phyloP scores from a whole-genome alignment of 2,888 invertebrate species.

The Stenotaenia linearis region DNA sequence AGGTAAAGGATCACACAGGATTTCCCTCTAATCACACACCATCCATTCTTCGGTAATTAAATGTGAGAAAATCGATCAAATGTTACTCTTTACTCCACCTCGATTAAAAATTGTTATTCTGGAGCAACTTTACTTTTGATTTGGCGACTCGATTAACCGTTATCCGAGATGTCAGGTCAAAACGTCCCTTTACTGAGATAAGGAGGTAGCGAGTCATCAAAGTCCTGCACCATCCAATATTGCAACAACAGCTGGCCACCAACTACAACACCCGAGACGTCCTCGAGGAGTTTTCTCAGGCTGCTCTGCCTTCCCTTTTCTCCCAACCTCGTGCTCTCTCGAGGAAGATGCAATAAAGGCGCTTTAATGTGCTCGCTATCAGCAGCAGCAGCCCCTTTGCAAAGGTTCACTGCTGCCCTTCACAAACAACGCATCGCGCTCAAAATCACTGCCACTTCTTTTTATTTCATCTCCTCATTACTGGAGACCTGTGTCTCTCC shows the following conservation, averaged over 20 bases:
- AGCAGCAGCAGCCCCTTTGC: not conserved
- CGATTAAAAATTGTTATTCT: not conserved
- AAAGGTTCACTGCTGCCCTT: not conserved
- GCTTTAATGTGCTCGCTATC: not conserved
- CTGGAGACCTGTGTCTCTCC: not conserved
- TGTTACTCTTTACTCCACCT: too few species aligned
- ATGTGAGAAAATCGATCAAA: too few species aligned
- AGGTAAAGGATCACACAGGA: too few species aligned
- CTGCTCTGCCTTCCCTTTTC: not conserved
- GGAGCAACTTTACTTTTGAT: not conserved
- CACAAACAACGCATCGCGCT: not conserved
- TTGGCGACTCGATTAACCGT: not conserved
- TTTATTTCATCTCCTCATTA: not conserved
- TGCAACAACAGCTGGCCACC: not conserved
- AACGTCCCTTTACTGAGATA: not conserved
- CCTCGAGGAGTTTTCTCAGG: not conserved
- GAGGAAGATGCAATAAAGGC: not conserved
- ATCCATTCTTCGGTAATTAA: too few species aligned
- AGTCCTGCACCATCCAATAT: not conserved
- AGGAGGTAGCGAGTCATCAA: not conserved
- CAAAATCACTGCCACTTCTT: not conserved
- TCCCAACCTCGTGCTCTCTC: not conserved
- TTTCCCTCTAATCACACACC: too few species aligned
- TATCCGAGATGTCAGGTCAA: not conserved
- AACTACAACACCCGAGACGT: not conserved